Evolutionary conservation across 2,797 vertebrate genomes (phyloP).

Genomic region (Chiloscyllium punctatum): DNA sequence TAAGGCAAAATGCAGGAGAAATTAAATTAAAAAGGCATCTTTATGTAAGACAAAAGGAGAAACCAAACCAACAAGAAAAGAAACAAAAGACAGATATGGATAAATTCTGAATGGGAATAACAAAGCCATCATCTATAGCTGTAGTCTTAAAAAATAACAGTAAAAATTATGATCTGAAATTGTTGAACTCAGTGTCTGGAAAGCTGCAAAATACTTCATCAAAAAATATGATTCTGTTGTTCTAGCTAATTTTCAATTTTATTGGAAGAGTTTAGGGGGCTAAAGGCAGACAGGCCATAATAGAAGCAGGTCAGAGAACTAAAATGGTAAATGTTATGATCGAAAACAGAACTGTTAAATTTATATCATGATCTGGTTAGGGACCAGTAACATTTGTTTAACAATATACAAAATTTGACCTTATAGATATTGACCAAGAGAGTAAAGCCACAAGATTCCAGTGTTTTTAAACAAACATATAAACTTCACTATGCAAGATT

Average conservation of each 20-base stretch:
- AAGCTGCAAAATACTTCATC: not conserved
- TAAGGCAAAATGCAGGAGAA: not conserved
- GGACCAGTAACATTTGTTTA: too few relatives aligned
- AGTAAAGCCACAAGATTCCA: too few relatives aligned
- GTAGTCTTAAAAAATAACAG: not conserved
- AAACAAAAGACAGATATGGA: not conserved
- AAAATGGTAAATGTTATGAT: not conserved
- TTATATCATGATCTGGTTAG: too few relatives aligned
- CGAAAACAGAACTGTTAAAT: too few relatives aligned
- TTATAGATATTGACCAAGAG: too few relatives aligned
- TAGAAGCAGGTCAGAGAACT: not conserved
- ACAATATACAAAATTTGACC: too few relatives aligned
- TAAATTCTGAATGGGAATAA: not conserved
- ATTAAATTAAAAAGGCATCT: not conserved
- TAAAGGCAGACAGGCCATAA: not conserved
- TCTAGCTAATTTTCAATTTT: not conserved
- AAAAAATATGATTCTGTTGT: not conserved
- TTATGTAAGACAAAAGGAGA: not conserved
- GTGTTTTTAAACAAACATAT: too few relatives aligned
- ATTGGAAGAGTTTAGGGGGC: not conserved
- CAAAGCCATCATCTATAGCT: not conserved
- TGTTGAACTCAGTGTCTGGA: not conserved
- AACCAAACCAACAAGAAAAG: not conserved
- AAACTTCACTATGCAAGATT: too few relatives aligned
- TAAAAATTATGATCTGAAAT: not conserved